Evolutionary conservation across 2,113 vertebrate species (phyloP).

Genomic region (Phyllostomus hastatus): DNA sequence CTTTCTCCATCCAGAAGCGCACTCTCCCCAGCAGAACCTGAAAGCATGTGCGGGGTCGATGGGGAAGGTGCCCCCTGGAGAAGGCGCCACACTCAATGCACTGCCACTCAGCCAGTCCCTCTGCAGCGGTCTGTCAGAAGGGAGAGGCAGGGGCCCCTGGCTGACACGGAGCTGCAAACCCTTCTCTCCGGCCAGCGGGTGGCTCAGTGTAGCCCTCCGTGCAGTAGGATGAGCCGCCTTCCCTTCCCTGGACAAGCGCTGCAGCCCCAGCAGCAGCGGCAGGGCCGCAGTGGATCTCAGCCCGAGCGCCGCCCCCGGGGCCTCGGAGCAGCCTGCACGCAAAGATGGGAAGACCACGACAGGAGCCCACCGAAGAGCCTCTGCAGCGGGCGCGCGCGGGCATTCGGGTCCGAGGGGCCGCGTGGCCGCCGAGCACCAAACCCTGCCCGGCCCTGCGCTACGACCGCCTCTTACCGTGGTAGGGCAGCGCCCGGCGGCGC

Average conservation of each 20-base stretch:
- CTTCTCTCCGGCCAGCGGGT: neutral
- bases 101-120: neutral
- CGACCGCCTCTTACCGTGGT: conserved; percentile 60
- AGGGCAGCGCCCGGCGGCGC: conserved; percentile 72
- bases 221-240: conserved; percentile 3
- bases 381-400: neutral
- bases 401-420: neutral
- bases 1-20: neutral
- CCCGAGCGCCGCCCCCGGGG: neutral
- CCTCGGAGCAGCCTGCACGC: neutral
- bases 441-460: neutral
- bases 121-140: neutral
- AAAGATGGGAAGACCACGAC: neutral
- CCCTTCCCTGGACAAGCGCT: neutral
- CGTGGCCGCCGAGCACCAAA: neutral
- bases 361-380: neutral
- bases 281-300: neutral
- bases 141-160: neutral
- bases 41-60: neutral
- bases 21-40: neutral
- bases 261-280: neutral
- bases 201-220: conserved; percentile 23
- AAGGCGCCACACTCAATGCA: neutral
- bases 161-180: neutral
- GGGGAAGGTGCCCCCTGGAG: neutral